phyloP scores from a whole-genome alignment of 2,888 invertebrate species.

The Meiosimyza decipiens region DNA sequence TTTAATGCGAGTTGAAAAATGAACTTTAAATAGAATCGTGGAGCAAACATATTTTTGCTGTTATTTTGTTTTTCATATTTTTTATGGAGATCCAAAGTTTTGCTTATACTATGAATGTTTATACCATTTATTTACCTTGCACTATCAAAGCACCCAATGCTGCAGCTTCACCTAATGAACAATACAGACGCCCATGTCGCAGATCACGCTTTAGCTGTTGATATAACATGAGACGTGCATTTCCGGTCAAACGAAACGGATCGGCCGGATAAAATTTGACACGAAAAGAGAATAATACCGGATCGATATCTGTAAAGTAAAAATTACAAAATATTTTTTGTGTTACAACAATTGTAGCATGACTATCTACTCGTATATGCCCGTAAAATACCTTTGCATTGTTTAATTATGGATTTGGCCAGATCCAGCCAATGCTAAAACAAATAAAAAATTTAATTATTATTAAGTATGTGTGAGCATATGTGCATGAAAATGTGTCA shows the following conservation, averaged over 20 bases:
- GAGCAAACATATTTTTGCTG: no score
- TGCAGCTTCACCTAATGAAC: constrained; percentile 88
- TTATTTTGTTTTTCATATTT: no score
- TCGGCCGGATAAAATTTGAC: constrained; percentile 98
- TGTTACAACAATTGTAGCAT: no score
- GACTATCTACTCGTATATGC: no score
- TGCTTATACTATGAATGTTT: no score
- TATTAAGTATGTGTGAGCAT: background rate
- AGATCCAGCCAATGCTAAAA: constrained; percentile 93
- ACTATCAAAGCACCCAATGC: constrained; percentile 91
- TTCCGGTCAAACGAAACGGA: constrained; percentile 91
- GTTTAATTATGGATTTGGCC: constrained; percentile 88
- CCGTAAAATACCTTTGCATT: constrained; percentile 83
- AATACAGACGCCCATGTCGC: constrained; percentile 93
- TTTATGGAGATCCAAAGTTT: no score
- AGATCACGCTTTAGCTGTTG: constrained; percentile 96
- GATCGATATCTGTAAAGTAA: constrained; percentile 81
- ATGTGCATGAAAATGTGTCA: no score
- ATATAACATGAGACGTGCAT: constrained; percentile 94
- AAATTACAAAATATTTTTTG: background rate
- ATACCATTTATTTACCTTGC: constrained; percentile 75
- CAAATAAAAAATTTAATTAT: constrained; percentile 18
- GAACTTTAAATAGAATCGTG: background rate
- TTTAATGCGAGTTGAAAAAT: background rate
- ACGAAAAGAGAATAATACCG: constrained; percentile 93